Evolutionary conservation across 2,888 invertebrate species (phyloP), one percentile per base, ranked within the genome.

Genomic region (Seira musarum): DNA sequence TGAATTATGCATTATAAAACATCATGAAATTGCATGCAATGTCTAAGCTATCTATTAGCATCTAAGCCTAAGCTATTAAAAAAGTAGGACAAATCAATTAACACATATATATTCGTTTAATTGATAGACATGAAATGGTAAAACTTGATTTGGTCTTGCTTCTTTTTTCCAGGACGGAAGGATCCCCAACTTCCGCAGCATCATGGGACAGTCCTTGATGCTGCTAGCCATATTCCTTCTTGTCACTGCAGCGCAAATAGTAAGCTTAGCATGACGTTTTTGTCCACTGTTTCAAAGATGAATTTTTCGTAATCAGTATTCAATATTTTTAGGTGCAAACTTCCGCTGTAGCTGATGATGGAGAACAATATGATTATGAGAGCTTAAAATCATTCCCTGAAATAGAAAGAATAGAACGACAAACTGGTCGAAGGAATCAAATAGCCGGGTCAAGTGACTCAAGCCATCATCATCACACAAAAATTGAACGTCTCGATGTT

Each of bases 401-500:
- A 46, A 66, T 82, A 21, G 81, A 78, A 66, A 64, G 78, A 65
- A 63, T 78, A 15, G 69, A 69, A 17, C 53, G 81, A 24, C 78
- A 78, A 73, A 61, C 73, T n/a, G 19, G 76, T 21, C 49, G 60
- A 53, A 71, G 46, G n/a, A 68, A 65, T 21, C 77, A 66, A 40
- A 22, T 70, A 8, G 24, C 19, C 3, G 24, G 17, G 10, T 25
- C 25, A 19, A 53, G n/a, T 24, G 73, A 65, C 22, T 21, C 49
- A 1, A 64, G 30, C 17, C 75, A 85, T 57, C 87, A 87, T 83
- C 88, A 88, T 72, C 89, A 89, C 86, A 88, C 89, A 2, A 91
- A 92, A 63, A 91, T 91, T 24, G 91, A 92, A 87, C 90, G 90
- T 2, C 91, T 93, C 61, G 91, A 93, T 85, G 93, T 93, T 0